Evolutionary conservation across 1,140 invertebrate genomes (phyloP).

Genomic region (Lepidurus arcticus): DNA sequence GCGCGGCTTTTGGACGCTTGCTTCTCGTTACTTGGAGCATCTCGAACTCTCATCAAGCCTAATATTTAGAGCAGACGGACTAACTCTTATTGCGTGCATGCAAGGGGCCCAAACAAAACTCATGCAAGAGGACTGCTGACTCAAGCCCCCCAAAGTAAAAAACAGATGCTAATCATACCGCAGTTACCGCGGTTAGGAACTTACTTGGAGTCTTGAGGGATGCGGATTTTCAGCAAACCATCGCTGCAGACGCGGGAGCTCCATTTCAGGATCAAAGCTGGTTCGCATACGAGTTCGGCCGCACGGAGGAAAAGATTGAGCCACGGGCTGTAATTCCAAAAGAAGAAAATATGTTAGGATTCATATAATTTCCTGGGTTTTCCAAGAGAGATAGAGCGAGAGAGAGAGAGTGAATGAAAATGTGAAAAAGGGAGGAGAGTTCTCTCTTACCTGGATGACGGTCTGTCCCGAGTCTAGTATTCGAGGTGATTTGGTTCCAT

Average conservation of each 20-base stretch:
- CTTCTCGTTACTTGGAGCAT: background rate
- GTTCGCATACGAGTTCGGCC: slow-evolving; percentile 79
- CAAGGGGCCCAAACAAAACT: background rate
- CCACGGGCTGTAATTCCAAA: background rate
- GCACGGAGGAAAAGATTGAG: background rate
- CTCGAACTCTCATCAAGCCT: slow-evolving; percentile 14
- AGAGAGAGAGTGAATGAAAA: slow-evolving; percentile 32
- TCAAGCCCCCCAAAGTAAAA: too few species aligned
- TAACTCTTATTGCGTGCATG: background rate
- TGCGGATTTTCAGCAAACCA: slow-evolving; percentile 96
- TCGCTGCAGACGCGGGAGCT: slow-evolving; percentile 85
- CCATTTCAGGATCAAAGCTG: slow-evolving; percentile 88
- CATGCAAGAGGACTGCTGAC: background rate
- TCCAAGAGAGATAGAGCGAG: background rate
- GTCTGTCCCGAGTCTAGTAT: background rate
- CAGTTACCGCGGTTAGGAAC: background rate
- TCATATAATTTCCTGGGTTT: background rate
- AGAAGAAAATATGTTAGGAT: background rate
- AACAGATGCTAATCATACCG: background rate
- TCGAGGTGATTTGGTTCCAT: background rate
- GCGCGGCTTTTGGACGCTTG: background rate
- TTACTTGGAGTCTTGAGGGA: slow-evolving; percentile 71
- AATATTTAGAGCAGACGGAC: slow-evolving; percentile 1
- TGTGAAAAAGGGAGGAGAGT: background rate
- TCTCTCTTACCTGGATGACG: background rate